Evolutionary conservation across 2,113 vertebrate species (phyloP).

Genomic region (Antigone vipio): DNA sequence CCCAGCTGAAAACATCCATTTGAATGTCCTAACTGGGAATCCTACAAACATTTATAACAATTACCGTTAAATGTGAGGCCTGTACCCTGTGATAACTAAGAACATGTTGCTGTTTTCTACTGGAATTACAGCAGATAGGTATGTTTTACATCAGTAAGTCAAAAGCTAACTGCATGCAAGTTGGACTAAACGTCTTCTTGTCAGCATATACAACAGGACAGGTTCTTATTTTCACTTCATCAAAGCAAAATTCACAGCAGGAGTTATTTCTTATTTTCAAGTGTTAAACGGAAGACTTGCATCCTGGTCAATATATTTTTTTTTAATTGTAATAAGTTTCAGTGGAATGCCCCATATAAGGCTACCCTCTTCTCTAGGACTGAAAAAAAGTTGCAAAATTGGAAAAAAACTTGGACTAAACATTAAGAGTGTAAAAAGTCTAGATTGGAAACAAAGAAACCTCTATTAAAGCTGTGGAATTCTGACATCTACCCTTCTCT

Average conservation of each 20-base stretch:
- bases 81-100: background rate
- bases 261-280: background rate
- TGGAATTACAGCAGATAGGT: background rate
- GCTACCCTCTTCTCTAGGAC: background rate
- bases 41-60: background rate
- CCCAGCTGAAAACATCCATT: background rate
- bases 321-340: background rate
- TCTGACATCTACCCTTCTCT: background rate
- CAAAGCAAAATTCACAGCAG: background rate
- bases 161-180: background rate
- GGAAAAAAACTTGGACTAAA: background rate
- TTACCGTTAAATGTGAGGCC: background rate
- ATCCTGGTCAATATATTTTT: no score
- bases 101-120: background rate
- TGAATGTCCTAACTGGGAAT: background rate
- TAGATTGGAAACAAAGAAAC: background rate
- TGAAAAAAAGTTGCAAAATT: background rate
- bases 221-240: background rate
- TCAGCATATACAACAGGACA: background rate
- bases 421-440: background rate
- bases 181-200: background rate
- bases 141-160: background rate
- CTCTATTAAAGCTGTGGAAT: background rate
- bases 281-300: background rate
- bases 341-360: background rate